Conservation (phyloP, 2,888 invertebrate genomes). For the Panzeria rudis region DNA sequence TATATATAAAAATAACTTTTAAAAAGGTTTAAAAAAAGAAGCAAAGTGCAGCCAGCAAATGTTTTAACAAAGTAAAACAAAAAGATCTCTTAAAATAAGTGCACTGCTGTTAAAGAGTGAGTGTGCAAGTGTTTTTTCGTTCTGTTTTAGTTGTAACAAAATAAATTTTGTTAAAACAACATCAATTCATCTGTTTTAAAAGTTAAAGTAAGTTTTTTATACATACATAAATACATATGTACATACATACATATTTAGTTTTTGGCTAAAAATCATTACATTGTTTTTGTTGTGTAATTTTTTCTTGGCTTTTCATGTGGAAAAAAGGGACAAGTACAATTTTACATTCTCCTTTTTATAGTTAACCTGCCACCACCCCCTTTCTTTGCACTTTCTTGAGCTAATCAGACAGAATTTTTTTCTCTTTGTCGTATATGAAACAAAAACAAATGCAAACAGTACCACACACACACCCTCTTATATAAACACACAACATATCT, state of each 20-base stretch:
- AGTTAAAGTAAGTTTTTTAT: conserved; percentile 51
- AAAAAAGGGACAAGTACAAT: conserved; percentile 13
- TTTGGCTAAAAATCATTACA: conserved; percentile 41
- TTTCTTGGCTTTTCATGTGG: neutral
- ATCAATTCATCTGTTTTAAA: neutral
- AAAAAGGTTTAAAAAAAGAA: conserved; percentile 15
- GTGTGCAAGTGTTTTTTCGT: conserved; percentile 4
- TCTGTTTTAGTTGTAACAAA: neutral
- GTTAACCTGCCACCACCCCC: conserved; percentile 36
- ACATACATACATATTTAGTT: too few species aligned
- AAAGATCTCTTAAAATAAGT: conserved; percentile 38
- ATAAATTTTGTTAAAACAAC: conserved; percentile 1
- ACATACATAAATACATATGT: too few species aligned
- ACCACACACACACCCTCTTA: neutral
- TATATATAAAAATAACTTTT: conserved; percentile 35
- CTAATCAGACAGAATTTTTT: neutral
- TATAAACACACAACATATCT: neutral
- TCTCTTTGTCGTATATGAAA: neutral
- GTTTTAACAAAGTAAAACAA: conserved; percentile 16
- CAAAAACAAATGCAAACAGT: neutral
- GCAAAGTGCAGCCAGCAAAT: conserved; percentile 22
- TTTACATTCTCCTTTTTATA: conserved; percentile 5
- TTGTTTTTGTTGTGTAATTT: neutral
- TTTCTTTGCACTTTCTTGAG: neutral
- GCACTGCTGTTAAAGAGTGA: conserved; percentile 13